These are phyloP conservation scores for Stomatorhinus ivindoensis DNA, from an alignment of 2,113 vertebrate genomes.

Conservation along the genomic window DNA sequence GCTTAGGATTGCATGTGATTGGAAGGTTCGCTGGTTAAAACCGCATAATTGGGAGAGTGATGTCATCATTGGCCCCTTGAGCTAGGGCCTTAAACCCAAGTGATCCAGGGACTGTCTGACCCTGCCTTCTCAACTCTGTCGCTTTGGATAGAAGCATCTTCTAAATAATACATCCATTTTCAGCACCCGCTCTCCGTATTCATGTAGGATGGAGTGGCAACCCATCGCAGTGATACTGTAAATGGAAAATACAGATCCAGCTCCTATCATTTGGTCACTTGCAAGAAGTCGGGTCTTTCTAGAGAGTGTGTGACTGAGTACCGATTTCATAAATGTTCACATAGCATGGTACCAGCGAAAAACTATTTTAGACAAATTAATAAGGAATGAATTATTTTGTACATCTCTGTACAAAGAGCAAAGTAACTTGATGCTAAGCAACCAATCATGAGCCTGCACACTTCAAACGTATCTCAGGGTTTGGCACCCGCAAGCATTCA, in stretches of 20 bases:
- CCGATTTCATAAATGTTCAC: constrained; percentile 31
- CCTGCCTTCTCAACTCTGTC: background rate
- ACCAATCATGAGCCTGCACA: background rate
- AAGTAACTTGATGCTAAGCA: background rate
- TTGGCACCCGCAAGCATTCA: background rate
- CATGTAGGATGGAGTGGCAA: background rate
- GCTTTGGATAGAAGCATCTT: background rate
- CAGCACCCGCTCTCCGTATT: background rate
- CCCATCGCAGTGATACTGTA: background rate
- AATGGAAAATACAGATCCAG: background rate
- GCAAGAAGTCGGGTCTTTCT: background rate
- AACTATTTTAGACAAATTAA: background rate
- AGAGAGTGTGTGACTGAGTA: constrained; percentile 20
- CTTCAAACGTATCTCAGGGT: background rate
- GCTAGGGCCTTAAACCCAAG: background rate
- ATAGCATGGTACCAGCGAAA: background rate
- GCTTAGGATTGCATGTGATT: background rate
- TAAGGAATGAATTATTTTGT: background rate
- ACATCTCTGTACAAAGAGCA: background rate
- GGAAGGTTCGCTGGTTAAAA: background rate
- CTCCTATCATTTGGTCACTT: background rate
- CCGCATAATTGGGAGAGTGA: background rate
- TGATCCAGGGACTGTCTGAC: background rate
- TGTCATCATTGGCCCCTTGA: background rate
- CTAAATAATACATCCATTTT: background rate